Evolutionary conservation across 2,888 invertebrate genomes (phyloP).

Genomic region (Scelioninae gen. 1): DNA sequence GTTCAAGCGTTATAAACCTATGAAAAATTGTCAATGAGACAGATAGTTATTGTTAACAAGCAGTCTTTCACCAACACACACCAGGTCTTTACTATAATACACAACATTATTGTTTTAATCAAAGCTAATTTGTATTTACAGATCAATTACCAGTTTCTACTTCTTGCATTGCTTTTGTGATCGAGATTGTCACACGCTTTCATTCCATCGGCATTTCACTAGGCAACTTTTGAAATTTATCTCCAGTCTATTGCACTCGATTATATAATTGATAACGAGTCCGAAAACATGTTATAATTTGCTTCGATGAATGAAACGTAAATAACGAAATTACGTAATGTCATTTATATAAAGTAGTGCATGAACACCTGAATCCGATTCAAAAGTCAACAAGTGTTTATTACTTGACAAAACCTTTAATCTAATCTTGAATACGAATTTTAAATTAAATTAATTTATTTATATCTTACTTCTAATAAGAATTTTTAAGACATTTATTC

Average conservation of each 20-base stretch:
- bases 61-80: constrained; percentile 81
- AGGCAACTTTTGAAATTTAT: constrained; percentile 15
- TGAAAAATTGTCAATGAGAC: constrained; percentile 38
- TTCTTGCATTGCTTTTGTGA: constrained; percentile 43
- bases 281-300: constrained; percentile 19
- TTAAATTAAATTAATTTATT: no score
- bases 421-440: not conserved
- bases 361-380: constrained; percentile 21
- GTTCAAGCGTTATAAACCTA: constrained; percentile 33
- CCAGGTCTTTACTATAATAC: constrained; percentile 83
- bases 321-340: constrained; percentile 36
- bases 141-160: constrained; percentile 37
- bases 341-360: constrained; percentile 27
- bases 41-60: constrained; percentile 77
- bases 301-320: constrained; percentile 54
- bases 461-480: no score
- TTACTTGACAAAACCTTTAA: not conserved
- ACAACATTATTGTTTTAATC: constrained; percentile 83
- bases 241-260: constrained; percentile 31
- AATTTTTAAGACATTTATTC: no score
- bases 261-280: constrained; percentile 23
- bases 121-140: constrained; percentile 76
- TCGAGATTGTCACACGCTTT: constrained; percentile 18
- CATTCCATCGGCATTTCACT: constrained; percentile 27
- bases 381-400: constrained; percentile 8